phyloP scores from a whole-genome alignment of 2,888 invertebrate species.

The Parnassius smintheus region DNA sequence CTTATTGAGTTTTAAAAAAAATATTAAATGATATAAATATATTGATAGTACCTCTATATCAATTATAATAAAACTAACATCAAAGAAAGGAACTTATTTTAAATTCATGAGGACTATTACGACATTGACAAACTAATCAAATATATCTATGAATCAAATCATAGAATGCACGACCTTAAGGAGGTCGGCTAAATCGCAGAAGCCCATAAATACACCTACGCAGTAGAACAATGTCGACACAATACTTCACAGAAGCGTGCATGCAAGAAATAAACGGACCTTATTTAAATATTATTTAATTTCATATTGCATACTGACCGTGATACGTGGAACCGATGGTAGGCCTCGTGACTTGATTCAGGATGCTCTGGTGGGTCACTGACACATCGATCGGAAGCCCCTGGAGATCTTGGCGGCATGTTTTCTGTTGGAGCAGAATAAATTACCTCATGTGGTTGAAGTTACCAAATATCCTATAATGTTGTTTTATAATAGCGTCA shows the following conservation, averaged over 20 bases:
- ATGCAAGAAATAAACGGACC: constrained; percentile 37
- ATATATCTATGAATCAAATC: constrained; percentile 9
- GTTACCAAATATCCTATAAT: no score
- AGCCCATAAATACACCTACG: constrained; percentile 15
- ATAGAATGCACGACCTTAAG: constrained; percentile 19
- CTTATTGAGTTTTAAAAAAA: no score
- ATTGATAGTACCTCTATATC: no score
- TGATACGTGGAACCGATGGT: constrained; percentile 68
- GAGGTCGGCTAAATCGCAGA: constrained; percentile 26
- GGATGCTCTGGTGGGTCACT: constrained; percentile 53
- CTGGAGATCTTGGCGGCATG: constrained; percentile 66
- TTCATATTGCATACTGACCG: constrained; percentile 72
- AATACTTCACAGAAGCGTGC: constrained; percentile 34
- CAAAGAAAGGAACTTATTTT: no score
- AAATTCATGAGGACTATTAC: not conserved
- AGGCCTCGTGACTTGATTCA: constrained; percentile 63
- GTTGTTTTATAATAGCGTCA: constrained; percentile 40
- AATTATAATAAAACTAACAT: no score
- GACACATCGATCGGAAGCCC: constrained; percentile 54
- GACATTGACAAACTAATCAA: constrained; percentile 13
- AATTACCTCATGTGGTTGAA: constrained; percentile 18
- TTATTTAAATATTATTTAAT: constrained; percentile 43
- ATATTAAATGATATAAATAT: no score
- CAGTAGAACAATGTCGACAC: constrained; percentile 7
- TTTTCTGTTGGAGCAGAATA: constrained; percentile 60